These are phyloP conservation scores for Eublepharis macularius DNA, from an alignment of 2,113 vertebrate species.

Conservation along the genomic window DNA sequence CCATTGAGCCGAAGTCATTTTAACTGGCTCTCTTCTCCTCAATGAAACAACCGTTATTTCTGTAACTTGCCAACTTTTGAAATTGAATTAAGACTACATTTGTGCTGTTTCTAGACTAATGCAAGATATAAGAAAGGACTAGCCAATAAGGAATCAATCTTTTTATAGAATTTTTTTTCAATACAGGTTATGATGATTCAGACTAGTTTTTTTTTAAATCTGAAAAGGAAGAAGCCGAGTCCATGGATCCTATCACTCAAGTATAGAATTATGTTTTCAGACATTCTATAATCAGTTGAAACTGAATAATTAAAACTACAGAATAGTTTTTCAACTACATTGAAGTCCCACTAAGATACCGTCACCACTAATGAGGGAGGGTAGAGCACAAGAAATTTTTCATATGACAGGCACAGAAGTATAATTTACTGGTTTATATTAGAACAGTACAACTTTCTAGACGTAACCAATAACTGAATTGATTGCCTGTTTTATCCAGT, in stretches of 20 bases:
- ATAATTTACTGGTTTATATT: slow-evolving; percentile 4
- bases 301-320: slow-evolving; percentile 23
- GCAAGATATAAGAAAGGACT: fast-evolving
- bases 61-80: fast-evolving
- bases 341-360: slow-evolving; percentile 11
- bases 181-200: background rate
- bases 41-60: background rate
- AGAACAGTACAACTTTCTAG: background rate
- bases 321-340: slow-evolving; percentile 19
- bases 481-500: background rate
- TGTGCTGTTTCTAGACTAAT: background rate
- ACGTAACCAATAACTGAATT: background rate
- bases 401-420: background rate
- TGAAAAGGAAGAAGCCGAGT: background rate
- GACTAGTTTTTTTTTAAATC: background rate
- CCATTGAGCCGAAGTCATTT: fast-evolving
- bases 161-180: slow-evolving; percentile 14
- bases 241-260: background rate
- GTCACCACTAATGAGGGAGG: slow-evolving; percentile 17
- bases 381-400: slow-evolving; percentile 25
- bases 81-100: background rate
- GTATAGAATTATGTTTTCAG: slow-evolving; percentile 7
- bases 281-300: slow-evolving; percentile 26
- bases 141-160: background rate
- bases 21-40: background rate